These are phyloP conservation scores for Taeniopygia guttata DNA, from an alignment of 2,797 vertebrate genomes.

Conservation along the genomic window DNA sequence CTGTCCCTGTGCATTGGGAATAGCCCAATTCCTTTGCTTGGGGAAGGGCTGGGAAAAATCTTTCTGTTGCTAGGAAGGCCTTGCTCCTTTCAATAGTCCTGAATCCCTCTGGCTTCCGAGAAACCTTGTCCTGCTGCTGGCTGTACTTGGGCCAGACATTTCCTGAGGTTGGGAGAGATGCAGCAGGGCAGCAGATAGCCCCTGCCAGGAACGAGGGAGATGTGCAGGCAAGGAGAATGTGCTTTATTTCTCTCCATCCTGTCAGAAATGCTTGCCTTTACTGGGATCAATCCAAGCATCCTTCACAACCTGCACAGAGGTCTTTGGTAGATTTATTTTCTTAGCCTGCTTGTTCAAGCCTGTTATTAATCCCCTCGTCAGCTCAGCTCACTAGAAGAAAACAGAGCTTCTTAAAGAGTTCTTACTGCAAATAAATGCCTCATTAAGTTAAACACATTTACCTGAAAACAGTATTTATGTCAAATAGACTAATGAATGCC, in stretches of 20 bases:
- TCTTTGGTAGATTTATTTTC: constrained; percentile 56
- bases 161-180: background rate
- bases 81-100: background rate
- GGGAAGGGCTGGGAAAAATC: background rate
- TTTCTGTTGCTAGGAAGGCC: background rate
- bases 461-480: constrained; percentile 56
- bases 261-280: constrained; percentile 26
- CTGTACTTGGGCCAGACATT: background rate
- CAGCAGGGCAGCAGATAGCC: background rate
- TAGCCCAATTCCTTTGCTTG: background rate
- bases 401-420: constrained; percentile 54
- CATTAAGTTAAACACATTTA: constrained; percentile 68
- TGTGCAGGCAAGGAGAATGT: background rate
- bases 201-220: background rate
- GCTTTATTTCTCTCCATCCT: background rate
- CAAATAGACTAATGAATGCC: constrained; percentile 50
- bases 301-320: constrained; percentile 19
- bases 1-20: too few species aligned
- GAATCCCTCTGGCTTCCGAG: background rate
- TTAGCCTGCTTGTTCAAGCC: constrained; percentile 60
- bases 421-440: constrained; percentile 63
- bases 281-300: constrained; percentile 26
- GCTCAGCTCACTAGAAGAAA: constrained; percentile 57
- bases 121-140: background rate
- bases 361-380: constrained; percentile 62